phyloP scores from a whole-genome alignment of 2,888 invertebrate species.

The Phymatocera aterrima region DNA sequence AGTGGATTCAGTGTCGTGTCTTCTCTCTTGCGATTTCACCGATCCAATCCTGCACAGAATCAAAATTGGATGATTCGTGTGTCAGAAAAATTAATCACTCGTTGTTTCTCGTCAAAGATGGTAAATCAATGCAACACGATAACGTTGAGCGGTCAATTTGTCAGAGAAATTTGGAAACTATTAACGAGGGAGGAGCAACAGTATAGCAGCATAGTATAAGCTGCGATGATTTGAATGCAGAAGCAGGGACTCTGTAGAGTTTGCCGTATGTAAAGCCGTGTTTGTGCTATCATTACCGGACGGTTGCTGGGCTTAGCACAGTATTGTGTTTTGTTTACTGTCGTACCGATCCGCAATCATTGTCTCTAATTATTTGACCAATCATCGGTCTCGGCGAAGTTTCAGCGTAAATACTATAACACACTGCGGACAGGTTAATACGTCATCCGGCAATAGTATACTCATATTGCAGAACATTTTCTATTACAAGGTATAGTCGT shows the following conservation, averaged over 20 bases:
- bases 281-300: constrained; percentile 38
- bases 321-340: constrained; percentile 38
- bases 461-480: not conserved
- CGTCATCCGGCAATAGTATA: not conserved
- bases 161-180: constrained; percentile 28
- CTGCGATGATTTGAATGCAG: constrained; percentile 34
- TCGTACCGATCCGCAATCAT: constrained; percentile 40
- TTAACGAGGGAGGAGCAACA: constrained; percentile 16
- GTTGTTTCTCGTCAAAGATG: not conserved
- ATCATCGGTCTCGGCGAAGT: constrained; percentile 13
- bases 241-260: constrained; percentile 19
- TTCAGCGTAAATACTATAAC: constrained; percentile 2
- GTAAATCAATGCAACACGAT: not conserved
- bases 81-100: not conserved
- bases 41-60: no score
- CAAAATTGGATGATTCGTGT: no score
- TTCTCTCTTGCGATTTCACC: no score
- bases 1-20: not conserved
- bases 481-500: no score
- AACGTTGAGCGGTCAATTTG: not conserved
- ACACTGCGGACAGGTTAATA: not conserved
- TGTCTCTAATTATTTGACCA: constrained; percentile 42
- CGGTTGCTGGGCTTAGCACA: constrained; percentile 15
- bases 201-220: constrained; percentile 4
- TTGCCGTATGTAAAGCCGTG: constrained; percentile 17